Evolutionary conservation across 1,140 invertebrate genomes (phyloP), one percentile per base, ranked within the genome.

Genomic region (Zaprionus ghesquierei): DNA sequence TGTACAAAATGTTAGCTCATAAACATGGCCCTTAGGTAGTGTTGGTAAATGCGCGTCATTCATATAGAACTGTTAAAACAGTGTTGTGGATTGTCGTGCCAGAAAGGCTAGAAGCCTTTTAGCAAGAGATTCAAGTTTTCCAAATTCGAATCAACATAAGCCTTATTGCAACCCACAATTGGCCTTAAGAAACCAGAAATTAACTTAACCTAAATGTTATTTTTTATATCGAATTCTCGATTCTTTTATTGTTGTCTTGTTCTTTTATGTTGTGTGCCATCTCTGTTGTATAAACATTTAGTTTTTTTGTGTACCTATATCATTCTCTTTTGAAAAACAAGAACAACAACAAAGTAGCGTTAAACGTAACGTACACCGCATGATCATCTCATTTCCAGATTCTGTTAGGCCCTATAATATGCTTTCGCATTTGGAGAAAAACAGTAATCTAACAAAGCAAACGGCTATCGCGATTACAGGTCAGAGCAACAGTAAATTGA

Each of bases 341-440:
- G n/a, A n/a, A n/a, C n/a, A n/a, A n/a, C n/a, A n/a, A n/a, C n/a
- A 10, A 66, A 31, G 64, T 68, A 73, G 70, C 51, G 68, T 69
- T 55, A 73, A 73, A 15, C 60, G 31, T 56, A 51, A 46, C 41
- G 64, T 55, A 73, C 70, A 73, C 50, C 64, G 70, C 79, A 82
- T 89, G 76, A 89, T 89, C 80, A 86, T 86, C 75, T 81, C 85
- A 85, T 86, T 91, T 91, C 69, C 90, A 91, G 90, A 87, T 90
- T 81, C 87, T 75, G 78, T 90, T 81, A 91, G 87, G 87, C 90
- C 90, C 69, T 91, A 91, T 91, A 91, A 91, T 86, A 91, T 91
- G 90, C 90, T 91, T 70, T 91, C 90, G 75, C 90, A 91, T 91
- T 91, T 91, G 90, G 90, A 91, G 89, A 91, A 90, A 72, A 91